Base-by-base conservation (phyloP, 2,888 invertebrate species). In the Marasmarcha lunaedactyla region DNA sequence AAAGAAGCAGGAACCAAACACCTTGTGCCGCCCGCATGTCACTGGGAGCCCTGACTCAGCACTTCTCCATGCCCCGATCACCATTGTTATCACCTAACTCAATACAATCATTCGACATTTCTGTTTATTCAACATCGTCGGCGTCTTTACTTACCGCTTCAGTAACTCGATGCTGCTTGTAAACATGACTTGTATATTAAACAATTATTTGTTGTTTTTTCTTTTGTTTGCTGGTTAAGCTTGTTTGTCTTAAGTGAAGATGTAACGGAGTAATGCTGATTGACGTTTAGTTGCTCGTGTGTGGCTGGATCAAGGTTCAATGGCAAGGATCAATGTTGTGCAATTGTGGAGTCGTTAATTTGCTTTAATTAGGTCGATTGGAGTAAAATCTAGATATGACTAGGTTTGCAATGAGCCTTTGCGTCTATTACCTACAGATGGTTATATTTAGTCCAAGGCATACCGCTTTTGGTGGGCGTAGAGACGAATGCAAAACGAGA, bases 51-150 rank as follows among this genome's bases (percentile, higher is more conserved):
- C 42, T 81, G 81, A 81, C 51, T 62, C 69, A 59, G 78, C 79
- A 67, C 54, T 65, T 65, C 35, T 57, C 48, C 51, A 56, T 56
- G 57, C 60, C 63, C 55, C 54, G 59, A 62, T 63, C 55, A 57
- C 64, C 64, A 79, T 77, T 79, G 79, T 81, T 76, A 74, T 71
- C 77, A 60, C 63, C 73, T 83, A 83, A 83, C 81, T 83, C 81
- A 83, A 83, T 83, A 78, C 81, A 77, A 79, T 77, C 77, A 72
- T 71, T 61, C 67, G 65, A 69, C 71, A 79, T 77, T 78, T 73
- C 78, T 74, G 76, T 81, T 78, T 79, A 71, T 77, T 77, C 74
- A 64, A 71, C 72, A 72, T 78, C 78, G 74, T 69, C 67, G 71
- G 67, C 42, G 49, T 46, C 57, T 52, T 63, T 66, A 59, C 66